phyloP scores from a whole-genome alignment of 2,888 invertebrate genomes.

The Xestia sexstrigata region DNA sequence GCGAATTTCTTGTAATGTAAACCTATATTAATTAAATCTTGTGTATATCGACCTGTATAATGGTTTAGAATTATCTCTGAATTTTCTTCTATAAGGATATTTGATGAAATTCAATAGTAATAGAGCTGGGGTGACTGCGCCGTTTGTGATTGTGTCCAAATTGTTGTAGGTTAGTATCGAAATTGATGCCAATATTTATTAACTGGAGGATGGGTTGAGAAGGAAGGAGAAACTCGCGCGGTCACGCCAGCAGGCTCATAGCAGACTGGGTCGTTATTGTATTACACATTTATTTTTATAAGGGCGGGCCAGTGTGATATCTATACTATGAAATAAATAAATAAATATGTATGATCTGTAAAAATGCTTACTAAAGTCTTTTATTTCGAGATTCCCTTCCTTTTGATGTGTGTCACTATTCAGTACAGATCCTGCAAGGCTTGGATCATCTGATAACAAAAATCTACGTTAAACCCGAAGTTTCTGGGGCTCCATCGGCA shows the following conservation, averaged over 20 bases:
- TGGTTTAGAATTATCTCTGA: constrained; percentile 88
- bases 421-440: not conserved
- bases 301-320: constrained; percentile 91
- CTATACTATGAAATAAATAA: constrained; percentile 90
- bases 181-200: constrained; percentile 85
- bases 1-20: constrained; percentile 89
- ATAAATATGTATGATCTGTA: constrained; percentile 91
- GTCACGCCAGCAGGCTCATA: constrained; percentile 79
- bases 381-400: constrained; percentile 69
- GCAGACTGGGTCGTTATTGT: constrained; percentile 87
- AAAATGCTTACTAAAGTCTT: constrained; percentile 85
- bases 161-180: constrained; percentile 86
- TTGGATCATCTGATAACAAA: not conserved
- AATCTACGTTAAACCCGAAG: not conserved
- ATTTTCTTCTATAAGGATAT: constrained; percentile 86
- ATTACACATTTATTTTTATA: constrained; percentile 91
- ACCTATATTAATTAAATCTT: constrained; percentile 86
- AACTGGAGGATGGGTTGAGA: constrained; percentile 68
- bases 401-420: not conserved
- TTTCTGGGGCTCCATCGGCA: too few species aligned
- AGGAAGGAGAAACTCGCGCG: constrained; percentile 73
- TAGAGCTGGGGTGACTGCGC: constrained; percentile 82
- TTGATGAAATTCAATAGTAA: constrained; percentile 82
- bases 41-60: constrained; percentile 90
- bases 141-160: constrained; percentile 83